These are phyloP conservation scores for Lithophane semibrunnea DNA, from an alignment of 2,888 invertebrate species.

Conservation along the genomic window DNA sequence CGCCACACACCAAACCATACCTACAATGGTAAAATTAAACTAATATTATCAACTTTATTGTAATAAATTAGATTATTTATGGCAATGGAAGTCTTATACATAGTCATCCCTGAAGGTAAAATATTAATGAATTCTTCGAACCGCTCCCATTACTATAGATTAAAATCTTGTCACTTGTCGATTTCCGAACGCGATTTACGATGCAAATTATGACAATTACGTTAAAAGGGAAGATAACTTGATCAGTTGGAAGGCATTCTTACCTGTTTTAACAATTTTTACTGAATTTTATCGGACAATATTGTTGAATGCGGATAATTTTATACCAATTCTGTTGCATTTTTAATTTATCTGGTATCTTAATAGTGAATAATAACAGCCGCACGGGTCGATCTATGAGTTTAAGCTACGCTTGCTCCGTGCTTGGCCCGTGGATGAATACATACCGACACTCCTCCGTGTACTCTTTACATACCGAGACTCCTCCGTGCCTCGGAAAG, in stretches of 20 bases:
- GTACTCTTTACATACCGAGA: too few relatives aligned
- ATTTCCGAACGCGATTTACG: slow-evolving; percentile 55
- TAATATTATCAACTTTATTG: slow-evolving; percentile 13
- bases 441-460: too few relatives aligned
- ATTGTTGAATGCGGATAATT: not conserved
- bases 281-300: not conserved
- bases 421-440: too few relatives aligned
- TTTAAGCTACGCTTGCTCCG: too few relatives aligned
- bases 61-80: slow-evolving; percentile 18
- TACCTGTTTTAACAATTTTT: not conserved
- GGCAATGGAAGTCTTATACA: slow-evolving; percentile 10
- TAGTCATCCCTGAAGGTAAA: slow-evolving; percentile 47
- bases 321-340: not conserved
- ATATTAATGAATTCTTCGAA: slow-evolving; percentile 47
- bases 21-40: not conserved
- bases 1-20: not conserved
- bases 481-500: too few relatives aligned
- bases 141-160: slow-evolving; percentile 57
- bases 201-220: slow-evolving; percentile 58
- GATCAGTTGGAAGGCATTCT: slow-evolving; percentile 2
- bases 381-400: too few relatives aligned
- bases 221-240: slow-evolving; percentile 12
- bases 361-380: too few relatives aligned
- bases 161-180: slow-evolving; percentile 55
- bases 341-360: not conserved